Percentiles rank a stretch among this genome's conserved stretches.
phyloP scores from a whole-genome alignment of 1,140 invertebrate genomes.

The Lerema accius region DNA sequence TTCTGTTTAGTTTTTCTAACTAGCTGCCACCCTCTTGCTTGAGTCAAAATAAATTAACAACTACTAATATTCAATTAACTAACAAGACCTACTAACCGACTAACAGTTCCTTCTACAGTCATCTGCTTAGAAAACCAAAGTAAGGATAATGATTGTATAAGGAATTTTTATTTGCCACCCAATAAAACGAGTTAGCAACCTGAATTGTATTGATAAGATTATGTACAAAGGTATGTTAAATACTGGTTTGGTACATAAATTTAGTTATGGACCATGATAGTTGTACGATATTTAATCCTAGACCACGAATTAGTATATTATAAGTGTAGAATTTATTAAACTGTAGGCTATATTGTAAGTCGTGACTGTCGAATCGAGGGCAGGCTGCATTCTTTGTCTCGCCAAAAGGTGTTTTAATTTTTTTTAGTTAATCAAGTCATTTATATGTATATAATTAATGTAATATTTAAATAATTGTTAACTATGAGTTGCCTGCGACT shows the following conservation, averaged over 20 bases:
- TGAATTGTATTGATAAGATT: not conserved
- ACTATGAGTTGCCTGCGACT: not conserved
- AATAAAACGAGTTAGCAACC: too few species aligned
- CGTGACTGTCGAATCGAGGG: constrained; percentile 36
- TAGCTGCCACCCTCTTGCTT: too few species aligned
- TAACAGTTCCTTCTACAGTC: too few species aligned
- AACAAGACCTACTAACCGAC: too few species aligned
- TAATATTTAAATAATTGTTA: too few species aligned
- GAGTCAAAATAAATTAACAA: too few species aligned
- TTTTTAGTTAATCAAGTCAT: too few species aligned
- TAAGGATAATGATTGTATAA: too few species aligned
- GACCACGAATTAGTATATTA: constrained; percentile 14
- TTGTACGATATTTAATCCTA: not conserved
- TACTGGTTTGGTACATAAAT: constrained; percentile 5
- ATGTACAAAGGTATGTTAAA: not conserved
- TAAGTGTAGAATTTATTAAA: constrained; percentile 22
- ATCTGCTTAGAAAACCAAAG: too few species aligned
- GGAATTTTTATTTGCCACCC: too few species aligned
- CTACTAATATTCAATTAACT: too few species aligned
- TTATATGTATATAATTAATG: not conserved
- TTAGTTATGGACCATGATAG: not conserved
- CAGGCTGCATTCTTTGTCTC: constrained; percentile 39
- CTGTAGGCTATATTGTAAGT: constrained; percentile 25
- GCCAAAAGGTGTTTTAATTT: constrained; percentile 16
- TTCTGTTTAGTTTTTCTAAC: too few species aligned